Conservation (phyloP, 1,140 invertebrate genomes). For the Micrasema minimum region DNA sequence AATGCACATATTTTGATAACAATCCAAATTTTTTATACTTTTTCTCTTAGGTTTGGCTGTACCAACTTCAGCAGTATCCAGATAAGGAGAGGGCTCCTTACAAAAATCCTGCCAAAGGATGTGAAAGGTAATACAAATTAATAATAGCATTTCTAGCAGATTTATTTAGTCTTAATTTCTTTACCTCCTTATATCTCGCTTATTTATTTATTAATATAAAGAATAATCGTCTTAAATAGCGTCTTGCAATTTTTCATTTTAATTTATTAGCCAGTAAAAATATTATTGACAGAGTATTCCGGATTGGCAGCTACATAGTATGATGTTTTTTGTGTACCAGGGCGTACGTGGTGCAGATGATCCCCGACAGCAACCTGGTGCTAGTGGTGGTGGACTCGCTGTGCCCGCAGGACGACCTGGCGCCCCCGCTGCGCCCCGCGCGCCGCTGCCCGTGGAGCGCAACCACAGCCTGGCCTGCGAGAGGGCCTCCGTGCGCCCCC, state of each 20-base stretch:
- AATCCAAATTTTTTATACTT: too few species aligned
- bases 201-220: too few species aligned
- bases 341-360: conserved; percentile 84
- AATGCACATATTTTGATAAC: too few species aligned
- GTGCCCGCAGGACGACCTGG: conserved; percentile 66
- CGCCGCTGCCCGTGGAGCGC: conserved; percentile 73
- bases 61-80: conserved; percentile 58
- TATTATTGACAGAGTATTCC: too few species aligned
- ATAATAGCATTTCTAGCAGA: conserved; percentile 40
- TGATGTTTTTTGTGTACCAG: too few species aligned
- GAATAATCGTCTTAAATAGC: too few species aligned
- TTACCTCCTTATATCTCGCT: too few species aligned
- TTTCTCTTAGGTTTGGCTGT: conserved; percentile 59
- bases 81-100: conserved; percentile 54
- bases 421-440: conserved; percentile 66
- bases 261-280: too few species aligned
- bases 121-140: conserved; percentile 58
- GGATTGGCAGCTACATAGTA: too few species aligned
- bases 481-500: conserved; percentile 67
- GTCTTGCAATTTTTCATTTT: too few species aligned
- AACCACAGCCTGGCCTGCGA: conserved; percentile 74
- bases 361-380: conserved; percentile 86
- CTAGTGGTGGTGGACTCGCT: conserved; percentile 81
- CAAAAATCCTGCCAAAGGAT: conserved; percentile 58
- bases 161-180: too few species aligned